Base-by-base conservation (phyloP, 2,113 vertebrate genomes). In the Phaetusa simplex region DNA sequence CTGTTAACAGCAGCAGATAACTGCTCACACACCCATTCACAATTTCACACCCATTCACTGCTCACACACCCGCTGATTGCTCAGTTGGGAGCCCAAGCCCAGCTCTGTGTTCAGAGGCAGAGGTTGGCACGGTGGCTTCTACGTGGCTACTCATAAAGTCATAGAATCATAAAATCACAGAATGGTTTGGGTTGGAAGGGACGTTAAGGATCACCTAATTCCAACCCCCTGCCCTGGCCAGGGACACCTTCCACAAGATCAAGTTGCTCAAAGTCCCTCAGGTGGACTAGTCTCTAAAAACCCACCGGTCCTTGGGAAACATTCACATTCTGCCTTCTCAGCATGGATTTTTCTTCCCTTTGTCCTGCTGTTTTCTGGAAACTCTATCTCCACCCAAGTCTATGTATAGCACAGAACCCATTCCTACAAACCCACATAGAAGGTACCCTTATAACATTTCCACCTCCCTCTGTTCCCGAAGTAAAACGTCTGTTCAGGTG, bases 331-430 rank as follows among this genome's bases (percentile, higher is more conserved):
- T 70, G 36, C 58, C 65, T 47, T 23, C 79, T 42, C 66, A 18
- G 20, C 18, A 21, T 1, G 11, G 11, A 8, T 53, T 34, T 18
- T 40, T 13, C 32, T 72, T n/a, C 34, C 49, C 38, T 42, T 36
- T 72, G 18, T 47, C 66, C 30, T 79, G 26, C 14, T 50, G 15
- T 26, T n/a, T 50, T 20, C 86, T 45, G 50, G 30, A 45, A 40
- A 11, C 9, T n/a, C 3, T 26, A 77, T 77, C 45, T 58, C 36
- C 24, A 11, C 29, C 43, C 24, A 10, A 58, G 34, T 12, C 62
- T 27, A 3, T 11, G 12, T 23, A 6, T 9, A 22, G 13, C 27
- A 5, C 0, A 29, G 12, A 16, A 22, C 14, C 22, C 7, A 2
- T 14, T 61, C 38, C 72, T 17, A 34, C 36, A 16, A 26, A 14